Conservation (phyloP, 2,113 vertebrate genomes). For the Leiothrix lutea region DNA sequence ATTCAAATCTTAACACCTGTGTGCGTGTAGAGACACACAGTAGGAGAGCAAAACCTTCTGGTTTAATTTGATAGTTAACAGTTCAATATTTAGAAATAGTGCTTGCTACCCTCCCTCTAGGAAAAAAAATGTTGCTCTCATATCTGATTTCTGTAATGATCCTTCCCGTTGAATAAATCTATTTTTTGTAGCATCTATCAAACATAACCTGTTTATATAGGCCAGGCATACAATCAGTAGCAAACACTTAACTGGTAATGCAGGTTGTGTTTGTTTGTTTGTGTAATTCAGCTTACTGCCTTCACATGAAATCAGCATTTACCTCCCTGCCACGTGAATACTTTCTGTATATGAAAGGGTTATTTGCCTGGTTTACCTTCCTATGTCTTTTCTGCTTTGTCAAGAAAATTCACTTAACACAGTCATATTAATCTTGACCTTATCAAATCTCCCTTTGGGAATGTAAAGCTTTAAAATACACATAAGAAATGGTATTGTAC, state of each 20-base stretch:
- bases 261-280: not conserved
- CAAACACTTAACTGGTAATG: not conserved
- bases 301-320: not conserved
- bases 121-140: not conserved
- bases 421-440: not conserved
- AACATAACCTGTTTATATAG: not conserved
- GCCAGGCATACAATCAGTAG: not conserved
- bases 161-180: not conserved
- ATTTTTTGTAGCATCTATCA: not conserved
- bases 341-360: not conserved
- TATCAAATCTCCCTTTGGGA: not conserved
- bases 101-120: not conserved
- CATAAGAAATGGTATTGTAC: not conserved
- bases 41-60: not conserved
- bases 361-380: not conserved
- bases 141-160: not conserved
- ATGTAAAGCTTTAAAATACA: not conserved
- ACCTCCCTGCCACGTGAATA: not conserved
- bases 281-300: not conserved
- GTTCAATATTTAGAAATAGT: not conserved
- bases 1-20: not conserved
- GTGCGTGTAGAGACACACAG: too few relatives aligned
- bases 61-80: not conserved
- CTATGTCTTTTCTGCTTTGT: not conserved
- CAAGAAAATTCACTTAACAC: not conserved